These are phyloP conservation scores for Danaus chrysippus DNA, from an alignment of 2,888 invertebrate genomes.

Conservation along the genomic window DNA sequence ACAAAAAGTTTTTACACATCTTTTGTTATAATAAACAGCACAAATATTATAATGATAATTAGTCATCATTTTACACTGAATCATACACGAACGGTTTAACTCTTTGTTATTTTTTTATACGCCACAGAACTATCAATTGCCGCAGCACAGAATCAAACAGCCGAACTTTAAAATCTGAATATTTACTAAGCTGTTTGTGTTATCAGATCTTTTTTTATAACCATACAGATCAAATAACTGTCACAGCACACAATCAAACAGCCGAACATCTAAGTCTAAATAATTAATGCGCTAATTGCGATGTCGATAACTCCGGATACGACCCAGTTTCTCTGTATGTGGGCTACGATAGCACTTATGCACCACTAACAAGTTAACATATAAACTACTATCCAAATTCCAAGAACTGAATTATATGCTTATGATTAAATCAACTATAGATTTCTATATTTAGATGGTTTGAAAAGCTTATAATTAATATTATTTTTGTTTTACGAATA, in stretches of 20 bases:
- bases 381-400: conserved; percentile 7
- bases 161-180: too few species aligned
- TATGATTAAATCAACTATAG: neutral
- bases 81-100: too few species aligned
- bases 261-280: conserved; percentile 29
- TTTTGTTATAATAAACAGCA: too few species aligned
- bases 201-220: neutral
- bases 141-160: too few species aligned
- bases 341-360: conserved; percentile 38
- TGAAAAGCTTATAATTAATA: neutral
- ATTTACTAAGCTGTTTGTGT: too few species aligned
- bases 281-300: conserved; percentile 52
- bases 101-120: too few species aligned
- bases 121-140: too few species aligned
- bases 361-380: conserved; percentile 21
- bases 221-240: conserved; percentile 9
- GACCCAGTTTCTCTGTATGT: conserved; percentile 54
- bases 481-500: neutral
- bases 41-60: too few species aligned
- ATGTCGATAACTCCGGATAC: conserved; percentile 62
- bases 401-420: neutral
- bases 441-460: neutral
- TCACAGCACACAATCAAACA: conserved; percentile 8
- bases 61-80: too few species aligned
- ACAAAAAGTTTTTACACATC: too few species aligned